Evolutionary conservation across 2,113 vertebrate genomes (phyloP).

Genomic region (Saimiri boliviensis): DNA sequence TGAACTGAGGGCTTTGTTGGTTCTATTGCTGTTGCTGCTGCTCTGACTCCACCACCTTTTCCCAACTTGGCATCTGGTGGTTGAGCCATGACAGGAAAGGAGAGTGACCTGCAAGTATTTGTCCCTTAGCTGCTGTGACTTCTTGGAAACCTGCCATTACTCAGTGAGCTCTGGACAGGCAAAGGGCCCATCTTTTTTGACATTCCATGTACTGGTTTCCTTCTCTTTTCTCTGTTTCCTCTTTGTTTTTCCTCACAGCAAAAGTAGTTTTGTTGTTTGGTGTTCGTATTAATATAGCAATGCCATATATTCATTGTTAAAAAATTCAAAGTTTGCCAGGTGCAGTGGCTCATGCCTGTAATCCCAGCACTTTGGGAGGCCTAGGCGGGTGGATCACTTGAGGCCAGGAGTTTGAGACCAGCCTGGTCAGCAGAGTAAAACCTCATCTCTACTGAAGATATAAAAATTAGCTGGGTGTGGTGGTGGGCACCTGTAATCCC

Average conservation of each 20-base stretch:
- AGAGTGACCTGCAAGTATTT: not conserved
- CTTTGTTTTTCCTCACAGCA: slow-evolving; percentile 28
- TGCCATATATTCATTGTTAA: not conserved
- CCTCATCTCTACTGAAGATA: no score
- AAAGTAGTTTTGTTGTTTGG: slow-evolving; percentile 32
- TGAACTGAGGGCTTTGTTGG: not conserved
- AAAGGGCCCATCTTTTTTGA: not conserved
- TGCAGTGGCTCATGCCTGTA: no score
- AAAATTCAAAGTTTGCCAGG: not conserved
- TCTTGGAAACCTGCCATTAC: not conserved
- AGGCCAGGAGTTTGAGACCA: no score
- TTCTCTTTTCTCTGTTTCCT: slow-evolving; percentile 35
- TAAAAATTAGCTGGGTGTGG: no score
- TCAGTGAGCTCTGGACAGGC: not conserved
- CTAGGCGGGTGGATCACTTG: no score
- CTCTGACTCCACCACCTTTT: not conserved
- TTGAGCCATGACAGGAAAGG: not conserved
- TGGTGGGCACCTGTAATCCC: no score
- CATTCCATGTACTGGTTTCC: not conserved
- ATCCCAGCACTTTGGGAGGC: no score
- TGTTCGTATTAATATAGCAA: not conserved
- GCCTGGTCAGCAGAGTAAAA: no score
- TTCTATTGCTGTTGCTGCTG: not conserved
- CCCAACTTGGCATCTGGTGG: not conserved
- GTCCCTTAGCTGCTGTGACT: not conserved